Percentiles rank a stretch among this genome's conserved stretches.
phyloP scores from a whole-genome alignment of 2,797 vertebrate genomes.

The Crocodylus rhombifer region DNA sequence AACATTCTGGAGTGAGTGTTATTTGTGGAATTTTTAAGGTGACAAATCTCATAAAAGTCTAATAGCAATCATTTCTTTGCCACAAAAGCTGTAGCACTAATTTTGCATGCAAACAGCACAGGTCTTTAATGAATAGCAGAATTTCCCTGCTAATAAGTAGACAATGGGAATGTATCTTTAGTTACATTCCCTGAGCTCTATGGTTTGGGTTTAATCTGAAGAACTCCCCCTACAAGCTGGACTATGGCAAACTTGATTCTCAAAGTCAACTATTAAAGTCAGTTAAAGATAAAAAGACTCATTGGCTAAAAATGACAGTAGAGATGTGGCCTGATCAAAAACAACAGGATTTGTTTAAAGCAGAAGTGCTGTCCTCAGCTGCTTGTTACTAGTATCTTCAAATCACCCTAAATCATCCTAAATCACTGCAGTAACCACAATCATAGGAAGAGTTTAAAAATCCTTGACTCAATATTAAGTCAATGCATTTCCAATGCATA shows the following conservation, averaged over 20 bases:
- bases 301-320: conserved; percentile 19
- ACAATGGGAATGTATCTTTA: background rate
- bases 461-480: background rate
- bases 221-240: background rate
- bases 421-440: conserved; percentile 2
- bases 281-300: background rate
- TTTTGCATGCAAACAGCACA: background rate
- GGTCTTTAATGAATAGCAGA: background rate
- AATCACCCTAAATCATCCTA: background rate
- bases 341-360: background rate
- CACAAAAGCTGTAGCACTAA: background rate
- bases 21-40: background rate
- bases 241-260: background rate
- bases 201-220: background rate
- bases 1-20: background rate
- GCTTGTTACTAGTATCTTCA: background rate
- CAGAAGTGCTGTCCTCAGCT: background rate
- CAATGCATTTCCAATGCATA: conserved; percentile 13
- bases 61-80: background rate
- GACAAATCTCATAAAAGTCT: background rate
- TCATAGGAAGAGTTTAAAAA: conserved; percentile 36
- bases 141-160: background rate
- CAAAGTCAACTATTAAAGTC: conserved; percentile 22
- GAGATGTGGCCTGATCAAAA: background rate
- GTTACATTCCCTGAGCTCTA: background rate